These are phyloP conservation scores for Erythrocercus mccallii DNA, from an alignment of 2,113 vertebrate genomes.

Conservation along the genomic window DNA sequence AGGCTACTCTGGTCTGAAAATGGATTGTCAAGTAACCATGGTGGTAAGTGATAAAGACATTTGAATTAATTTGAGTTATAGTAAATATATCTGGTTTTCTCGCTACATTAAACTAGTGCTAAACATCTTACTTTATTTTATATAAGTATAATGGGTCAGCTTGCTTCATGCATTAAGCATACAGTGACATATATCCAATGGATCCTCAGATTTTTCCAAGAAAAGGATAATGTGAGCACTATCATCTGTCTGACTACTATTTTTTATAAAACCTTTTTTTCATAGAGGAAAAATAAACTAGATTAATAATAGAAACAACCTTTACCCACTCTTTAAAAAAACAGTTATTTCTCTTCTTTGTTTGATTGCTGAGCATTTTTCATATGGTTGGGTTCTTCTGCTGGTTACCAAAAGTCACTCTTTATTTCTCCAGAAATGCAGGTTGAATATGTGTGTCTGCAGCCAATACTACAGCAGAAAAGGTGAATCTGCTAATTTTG, in stretches of 20 bases:
- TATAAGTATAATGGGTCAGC: neutral
- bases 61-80: slow-evolving; percentile 54
- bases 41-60: slow-evolving; percentile 43
- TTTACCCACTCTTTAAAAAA: neutral
- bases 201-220: neutral
- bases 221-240: neutral
- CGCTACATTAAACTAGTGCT: slow-evolving; percentile 23
- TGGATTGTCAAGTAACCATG: slow-evolving; percentile 54
- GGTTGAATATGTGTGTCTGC: neutral
- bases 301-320: neutral
- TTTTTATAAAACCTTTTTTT: neutral
- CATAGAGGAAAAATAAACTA: neutral
- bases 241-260: neutral
- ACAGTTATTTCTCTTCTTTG: neutral
- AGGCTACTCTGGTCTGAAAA: neutral
- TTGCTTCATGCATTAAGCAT: neutral
- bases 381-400: neutral
- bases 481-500: neutral
- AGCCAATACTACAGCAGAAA: neutral
- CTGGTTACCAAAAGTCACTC: neutral
- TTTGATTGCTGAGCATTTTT: neutral
- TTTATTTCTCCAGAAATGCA: neutral
- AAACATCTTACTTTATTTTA: slow-evolving; percentile 58
- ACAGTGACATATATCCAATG: neutral
- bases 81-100: slow-evolving; percentile 37